These are phyloP conservation scores for Tupaia chinensis DNA, from an alignment of 2,113 vertebrate genomes.

Conservation along the genomic window DNA sequence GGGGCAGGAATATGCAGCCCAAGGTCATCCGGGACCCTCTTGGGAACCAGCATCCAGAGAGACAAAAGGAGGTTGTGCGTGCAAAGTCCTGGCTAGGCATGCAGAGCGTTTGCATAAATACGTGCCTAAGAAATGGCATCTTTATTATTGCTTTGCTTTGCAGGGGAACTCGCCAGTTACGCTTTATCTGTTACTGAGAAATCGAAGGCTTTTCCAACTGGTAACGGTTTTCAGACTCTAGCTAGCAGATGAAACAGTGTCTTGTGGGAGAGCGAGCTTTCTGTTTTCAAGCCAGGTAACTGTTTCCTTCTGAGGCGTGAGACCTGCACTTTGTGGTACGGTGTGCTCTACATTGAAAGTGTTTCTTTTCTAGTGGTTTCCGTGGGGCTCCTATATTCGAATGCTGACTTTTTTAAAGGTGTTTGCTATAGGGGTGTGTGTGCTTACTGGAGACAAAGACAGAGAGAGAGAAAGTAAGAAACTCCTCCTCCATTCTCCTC, in stretches of 20 bases:
- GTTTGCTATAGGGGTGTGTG: too few species aligned
- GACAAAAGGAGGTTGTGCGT: background rate
- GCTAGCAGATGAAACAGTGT: background rate
- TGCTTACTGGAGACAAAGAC: too few species aligned
- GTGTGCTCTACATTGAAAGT: background rate
- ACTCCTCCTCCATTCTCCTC: too few species aligned
- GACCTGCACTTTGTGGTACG: background rate
- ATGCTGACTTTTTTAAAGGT: background rate
- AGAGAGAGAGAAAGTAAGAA: too few species aligned
- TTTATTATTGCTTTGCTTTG: background rate
- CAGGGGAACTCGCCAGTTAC: background rate
- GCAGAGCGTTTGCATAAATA: background rate
- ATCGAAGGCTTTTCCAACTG: background rate
- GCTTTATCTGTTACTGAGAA: background rate
- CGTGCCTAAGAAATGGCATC: background rate
- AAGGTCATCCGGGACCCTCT: background rate
- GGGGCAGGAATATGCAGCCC: background rate
- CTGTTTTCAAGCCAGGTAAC: background rate
- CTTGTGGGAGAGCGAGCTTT: background rate
- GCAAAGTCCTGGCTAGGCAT: background rate
- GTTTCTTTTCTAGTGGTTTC: background rate
- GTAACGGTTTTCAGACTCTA: slow-evolving; percentile 6
- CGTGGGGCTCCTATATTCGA: background rate
- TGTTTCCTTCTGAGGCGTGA: background rate
- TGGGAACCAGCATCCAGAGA: background rate